Evolutionary conservation across 2,797 vertebrate species (phyloP), one percentile per base, ranked within the genome.

Genomic region (Salarias fasciatus): DNA sequence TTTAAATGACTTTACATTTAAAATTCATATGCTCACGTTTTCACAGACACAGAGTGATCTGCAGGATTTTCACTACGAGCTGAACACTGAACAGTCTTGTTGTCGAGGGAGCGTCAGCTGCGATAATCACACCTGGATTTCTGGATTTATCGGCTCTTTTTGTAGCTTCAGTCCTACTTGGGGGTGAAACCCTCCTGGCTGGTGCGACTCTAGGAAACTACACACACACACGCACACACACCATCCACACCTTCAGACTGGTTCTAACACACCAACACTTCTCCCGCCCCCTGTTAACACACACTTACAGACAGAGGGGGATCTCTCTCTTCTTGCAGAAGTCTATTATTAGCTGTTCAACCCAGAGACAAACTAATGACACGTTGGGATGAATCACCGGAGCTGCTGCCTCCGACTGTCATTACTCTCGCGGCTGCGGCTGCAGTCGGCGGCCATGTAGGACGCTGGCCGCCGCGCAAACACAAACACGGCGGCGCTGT

Each of bases 331-430:
- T 89, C 85, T 83, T 58, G 80, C 82, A 74, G 73, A 71, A 71
- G 81, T 88, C 92, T 93, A 92, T 93, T 93, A 93, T 94, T 94
- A 94, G 93, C 91, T 89, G 79, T 92, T 91, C 91, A 92, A 85
- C 91, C 91, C 89, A 89, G 91, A 92, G 91, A 93, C 92, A 94
- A 90, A 92, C 91, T 91, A 93, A 93, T 93, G 91, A 92, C 91
- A 93, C 78, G 83, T 86, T 91, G 63, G 83, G 85, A 91, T 91
- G 87, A 92, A 90, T 92, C 89, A 90, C 88, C 83, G 72, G 66
- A 65, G 69, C 68, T 60, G 80, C 84, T 82, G 90, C 86, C 82
- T 83, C 80, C 70, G 24, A 86, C 82, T 74, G 65, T 79, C 86
- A 85, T 84, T 75, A 83, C 70, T 75, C 75, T 77, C 75, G 35